Conservation (phyloP, 2,797 vertebrate genomes). For the Trachurus trachurus region DNA sequence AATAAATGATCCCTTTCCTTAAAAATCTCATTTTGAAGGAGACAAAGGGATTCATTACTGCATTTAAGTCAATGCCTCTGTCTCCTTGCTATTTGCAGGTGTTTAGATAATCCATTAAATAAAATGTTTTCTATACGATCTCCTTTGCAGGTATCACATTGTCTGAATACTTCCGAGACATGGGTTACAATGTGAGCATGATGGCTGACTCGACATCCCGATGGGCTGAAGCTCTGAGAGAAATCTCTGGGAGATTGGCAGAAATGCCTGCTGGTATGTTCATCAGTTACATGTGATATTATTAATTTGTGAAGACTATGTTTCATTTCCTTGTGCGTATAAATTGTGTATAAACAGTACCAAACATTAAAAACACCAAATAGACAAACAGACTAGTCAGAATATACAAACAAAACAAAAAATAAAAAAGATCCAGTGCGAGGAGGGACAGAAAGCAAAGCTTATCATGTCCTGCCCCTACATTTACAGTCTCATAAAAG, state of each 20-base stretch:
- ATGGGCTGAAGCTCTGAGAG: slow-evolving; percentile 98
- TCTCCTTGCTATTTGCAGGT: background rate
- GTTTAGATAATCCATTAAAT: slow-evolving; percentile 3
- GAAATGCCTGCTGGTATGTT: slow-evolving; percentile 98
- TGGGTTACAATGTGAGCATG: slow-evolving; percentile 99
- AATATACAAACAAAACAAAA: no score
- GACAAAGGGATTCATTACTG: background rate
- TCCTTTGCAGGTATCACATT: slow-evolving; percentile 92
- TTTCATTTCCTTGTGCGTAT: no score
- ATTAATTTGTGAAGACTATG: background rate
- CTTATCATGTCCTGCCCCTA: no score
- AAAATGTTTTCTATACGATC: background rate
- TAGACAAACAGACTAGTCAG: no score
- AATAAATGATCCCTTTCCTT: no score
- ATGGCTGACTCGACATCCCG: slow-evolving; percentile 99
- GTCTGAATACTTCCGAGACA: slow-evolving; percentile 98
- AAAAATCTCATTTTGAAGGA: background rate
- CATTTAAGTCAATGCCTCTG: background rate
- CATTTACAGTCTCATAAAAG: no score
- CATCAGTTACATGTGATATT: background rate
- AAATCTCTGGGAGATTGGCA: slow-evolving; percentile 97
- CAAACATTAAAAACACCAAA: no score
- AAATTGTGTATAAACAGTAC: no score
- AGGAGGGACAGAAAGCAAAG: no score
- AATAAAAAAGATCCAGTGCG: no score